These are phyloP conservation scores for Cebidichthys violaceus DNA, from an alignment of 2,113 vertebrate species.

Conservation along the genomic window DNA sequence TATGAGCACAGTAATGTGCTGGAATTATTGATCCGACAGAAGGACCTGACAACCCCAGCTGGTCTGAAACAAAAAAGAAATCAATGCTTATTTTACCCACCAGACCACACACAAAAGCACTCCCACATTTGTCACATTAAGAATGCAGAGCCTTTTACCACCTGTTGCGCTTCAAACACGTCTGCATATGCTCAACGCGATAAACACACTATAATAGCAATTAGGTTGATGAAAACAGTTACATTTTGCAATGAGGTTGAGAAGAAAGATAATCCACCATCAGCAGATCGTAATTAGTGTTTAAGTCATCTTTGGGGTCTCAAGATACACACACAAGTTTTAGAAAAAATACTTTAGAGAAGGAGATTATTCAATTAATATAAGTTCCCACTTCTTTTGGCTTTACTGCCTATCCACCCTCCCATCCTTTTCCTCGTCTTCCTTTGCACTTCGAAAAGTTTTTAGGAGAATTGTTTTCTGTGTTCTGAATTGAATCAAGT, in stretches of 20 bases:
- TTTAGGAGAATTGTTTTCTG: background rate
- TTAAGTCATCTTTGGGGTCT: background rate
- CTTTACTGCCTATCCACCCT: background rate
- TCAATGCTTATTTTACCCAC: conserved; percentile 63
- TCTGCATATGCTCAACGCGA: background rate
- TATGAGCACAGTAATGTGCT: conserved; percentile 55
- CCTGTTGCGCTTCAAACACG: conserved; percentile 23
- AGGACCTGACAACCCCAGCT: conserved; percentile 37
- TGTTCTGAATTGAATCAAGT: conserved; percentile 14
- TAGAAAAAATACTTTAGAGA: background rate
- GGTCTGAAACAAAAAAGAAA: conserved; percentile 60
- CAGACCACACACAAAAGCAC: conserved; percentile 36
- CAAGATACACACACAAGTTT: background rate
- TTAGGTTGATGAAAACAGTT: background rate
- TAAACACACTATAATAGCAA: background rate
- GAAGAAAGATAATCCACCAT: background rate
- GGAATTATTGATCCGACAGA: conserved; percentile 64
- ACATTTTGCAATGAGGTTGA: background rate
- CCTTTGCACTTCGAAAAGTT: background rate
- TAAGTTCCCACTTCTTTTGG: background rate
- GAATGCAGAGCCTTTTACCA: conserved; percentile 16
- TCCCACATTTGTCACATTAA: conserved; percentile 26
- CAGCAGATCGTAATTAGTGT: background rate
- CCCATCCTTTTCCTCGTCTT: background rate
- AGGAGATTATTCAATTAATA: conserved; percentile 20